Percentiles rank a stretch among this genome's conserved stretches.
phyloP scores from a whole-genome alignment of 2,113 vertebrate species.

The Epinephelus lanceolatus region DNA sequence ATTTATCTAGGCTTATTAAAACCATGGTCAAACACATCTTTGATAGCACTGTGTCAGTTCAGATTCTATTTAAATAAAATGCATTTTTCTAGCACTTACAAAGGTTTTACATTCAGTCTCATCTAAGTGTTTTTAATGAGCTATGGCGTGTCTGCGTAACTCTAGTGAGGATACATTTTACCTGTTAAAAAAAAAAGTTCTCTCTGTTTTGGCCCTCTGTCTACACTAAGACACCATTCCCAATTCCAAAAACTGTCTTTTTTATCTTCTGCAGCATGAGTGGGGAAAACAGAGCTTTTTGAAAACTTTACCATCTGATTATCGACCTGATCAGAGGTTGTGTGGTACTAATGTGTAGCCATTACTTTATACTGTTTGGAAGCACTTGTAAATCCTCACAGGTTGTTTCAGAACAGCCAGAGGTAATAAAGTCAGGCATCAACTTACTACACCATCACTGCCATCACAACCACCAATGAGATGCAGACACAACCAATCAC shows the following conservation, averaged over 20 bases:
- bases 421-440: not conserved
- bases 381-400: not conserved
- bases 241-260: not conserved
- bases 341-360: not conserved
- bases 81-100: not conserved
- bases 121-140: not conserved
- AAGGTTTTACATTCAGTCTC: not conserved
- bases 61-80: not conserved
- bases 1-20: not conserved
- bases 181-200: not conserved
- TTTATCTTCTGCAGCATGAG: not conserved
- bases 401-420: slow-evolving; percentile 4
- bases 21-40: not conserved
- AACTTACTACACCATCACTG: not conserved
- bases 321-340: not conserved
- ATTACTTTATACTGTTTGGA: not conserved
- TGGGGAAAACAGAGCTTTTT: not conserved
- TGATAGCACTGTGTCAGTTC: not conserved
- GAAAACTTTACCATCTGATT: not conserved
- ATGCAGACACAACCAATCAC: not conserved
- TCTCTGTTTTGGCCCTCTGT: not conserved
- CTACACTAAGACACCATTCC: not conserved
- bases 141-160: not conserved
- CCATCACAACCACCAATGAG: not conserved
- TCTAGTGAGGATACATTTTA: not conserved